Evolutionary conservation across 2,888 invertebrate genomes (phyloP), one percentile per base, ranked within the genome.

Genomic region (Drosophila nigritarsus): DNA sequence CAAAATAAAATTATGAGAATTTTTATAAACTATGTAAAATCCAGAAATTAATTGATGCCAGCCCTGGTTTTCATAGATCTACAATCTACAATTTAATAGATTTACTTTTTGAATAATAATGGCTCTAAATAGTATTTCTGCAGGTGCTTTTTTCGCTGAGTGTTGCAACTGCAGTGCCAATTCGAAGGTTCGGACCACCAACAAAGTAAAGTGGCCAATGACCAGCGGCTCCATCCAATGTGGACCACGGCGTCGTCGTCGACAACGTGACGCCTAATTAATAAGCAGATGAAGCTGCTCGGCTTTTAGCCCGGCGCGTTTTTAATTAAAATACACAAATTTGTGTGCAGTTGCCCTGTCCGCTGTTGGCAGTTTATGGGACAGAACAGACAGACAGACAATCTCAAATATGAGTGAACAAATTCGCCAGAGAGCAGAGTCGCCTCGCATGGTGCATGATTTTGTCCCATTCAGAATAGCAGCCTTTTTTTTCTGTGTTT

Each of bases 281-380:
- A 85, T 87, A 85, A 86, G 77, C 87, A 81, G 87, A 85, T 85
- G 87, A 81, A 83, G 87, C 77, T 76, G 78, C 78, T 86, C 76
- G 67, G 67, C 74, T 68, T 80, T 77, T 66, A 61, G 65, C 42
- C 32, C 64, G 73, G 72, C 79, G 84, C 82, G 75, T 82, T 90
- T 89, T 90, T 90, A 91, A 91, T 90, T 90, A 90, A 90, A 91
- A 90, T 85, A 88, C 87, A 90, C 85, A 91, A 90, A 88, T 90
- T 89, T 84, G 73, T 74, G 66, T 80, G 75, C 78, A 80, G 67
- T 88, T 76, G 78, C 79, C 75, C 66, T 74, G 82, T 82, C 82
- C 76, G 38, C 38, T 73, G 81, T 68, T 71, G 67, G 63, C 74
- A 80, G 78, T 82, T 89, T 78, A 82, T 82, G 68, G 42, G 59